Conservation (phyloP, 1,140 invertebrate species). For the Spodoptera frugiperda region DNA sequence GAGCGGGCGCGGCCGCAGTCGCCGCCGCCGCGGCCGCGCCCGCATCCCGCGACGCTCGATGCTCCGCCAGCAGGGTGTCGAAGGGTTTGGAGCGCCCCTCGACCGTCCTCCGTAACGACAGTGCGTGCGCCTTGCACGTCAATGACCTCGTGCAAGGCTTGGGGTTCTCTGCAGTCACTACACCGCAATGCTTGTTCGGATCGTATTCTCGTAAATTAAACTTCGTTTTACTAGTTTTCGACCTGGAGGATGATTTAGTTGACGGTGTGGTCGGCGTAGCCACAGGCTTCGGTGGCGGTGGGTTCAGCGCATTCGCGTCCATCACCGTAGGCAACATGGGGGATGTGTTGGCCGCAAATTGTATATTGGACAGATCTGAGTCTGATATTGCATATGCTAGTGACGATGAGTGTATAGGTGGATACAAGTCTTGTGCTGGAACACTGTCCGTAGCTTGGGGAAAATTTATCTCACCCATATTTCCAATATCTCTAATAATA, state of each 20-base stretch:
- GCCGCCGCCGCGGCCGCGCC: slow-evolving; percentile 53
- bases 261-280: slow-evolving; percentile 64
- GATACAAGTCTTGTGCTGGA: slow-evolving; percentile 72
- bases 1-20: slow-evolving; percentile 49
- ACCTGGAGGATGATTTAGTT: slow-evolving; percentile 76
- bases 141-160: slow-evolving; percentile 93
- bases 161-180: slow-evolving; percentile 88
- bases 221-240: slow-evolving; percentile 87
- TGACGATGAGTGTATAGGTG: slow-evolving; percentile 62
- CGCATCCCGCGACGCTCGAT: slow-evolving; percentile 87
- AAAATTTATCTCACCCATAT: slow-evolving; percentile 82
- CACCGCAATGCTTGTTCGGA: slow-evolving; percentile 93
- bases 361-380: slow-evolving; percentile 71
- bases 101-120: slow-evolving; percentile 91
- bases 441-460: slow-evolving; percentile 68
- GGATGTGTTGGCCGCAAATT: slow-evolving; percentile 72
- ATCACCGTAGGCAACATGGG: slow-evolving; percentile 70
- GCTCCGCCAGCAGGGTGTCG: slow-evolving; percentile 92
- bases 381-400: slow-evolving; percentile 73
- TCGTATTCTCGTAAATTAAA: slow-evolving; percentile 92
- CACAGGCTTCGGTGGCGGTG: slow-evolving; percentile 67
- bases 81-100: slow-evolving; percentile 91
- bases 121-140: slow-evolving; percentile 94
- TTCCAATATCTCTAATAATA: slow-evolving; percentile 82
- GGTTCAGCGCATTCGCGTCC: slow-evolving; percentile 66